Evolutionary conservation across 1,140 invertebrate species (phyloP).

Genomic region (Hylyphantes graminicola): DNA sequence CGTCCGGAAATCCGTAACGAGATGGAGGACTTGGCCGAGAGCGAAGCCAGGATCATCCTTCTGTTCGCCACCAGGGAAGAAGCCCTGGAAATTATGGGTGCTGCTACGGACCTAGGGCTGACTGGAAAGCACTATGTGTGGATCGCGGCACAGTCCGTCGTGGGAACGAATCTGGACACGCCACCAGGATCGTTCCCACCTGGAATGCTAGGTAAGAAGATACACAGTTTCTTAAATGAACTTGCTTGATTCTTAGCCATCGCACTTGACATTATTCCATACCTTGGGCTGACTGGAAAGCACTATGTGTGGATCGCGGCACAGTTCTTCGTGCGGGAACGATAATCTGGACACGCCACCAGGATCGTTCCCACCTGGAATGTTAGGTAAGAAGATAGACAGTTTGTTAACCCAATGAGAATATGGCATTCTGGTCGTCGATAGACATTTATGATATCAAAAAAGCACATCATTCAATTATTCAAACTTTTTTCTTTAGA

Average conservation of each 20-base stretch:
- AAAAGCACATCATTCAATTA: no score
- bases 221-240: no score
- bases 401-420: no score
- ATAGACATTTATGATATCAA: no score
- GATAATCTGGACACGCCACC: conserved; percentile 72
- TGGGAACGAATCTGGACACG: conserved; percentile 74
- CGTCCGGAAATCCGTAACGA: conserved; percentile 22
- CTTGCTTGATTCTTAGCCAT: no score
- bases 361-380: conserved; percentile 88
- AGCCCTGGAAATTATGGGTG: conserved; percentile 83
- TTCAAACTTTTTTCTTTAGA: no score
- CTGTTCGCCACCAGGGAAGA: conserved; percentile 90
- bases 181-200: conserved; percentile 86
- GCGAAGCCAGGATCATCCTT: conserved; percentile 92
- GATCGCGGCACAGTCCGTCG: conserved; percentile 95
- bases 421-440: no score
- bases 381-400: conserved; percentile 78
- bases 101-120: conserved; percentile 83
- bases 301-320: conserved; percentile 98
- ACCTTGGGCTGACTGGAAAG: conserved; percentile 86
- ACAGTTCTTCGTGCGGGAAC: conserved; percentile 90
- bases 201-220: conserved; percentile 85
- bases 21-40: conserved; percentile 79
- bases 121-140: conserved; percentile 96
- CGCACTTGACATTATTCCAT: no score